phyloP scores from a whole-genome alignment of 2,797 vertebrate genomes.

The Thripadectes ignobilis region DNA sequence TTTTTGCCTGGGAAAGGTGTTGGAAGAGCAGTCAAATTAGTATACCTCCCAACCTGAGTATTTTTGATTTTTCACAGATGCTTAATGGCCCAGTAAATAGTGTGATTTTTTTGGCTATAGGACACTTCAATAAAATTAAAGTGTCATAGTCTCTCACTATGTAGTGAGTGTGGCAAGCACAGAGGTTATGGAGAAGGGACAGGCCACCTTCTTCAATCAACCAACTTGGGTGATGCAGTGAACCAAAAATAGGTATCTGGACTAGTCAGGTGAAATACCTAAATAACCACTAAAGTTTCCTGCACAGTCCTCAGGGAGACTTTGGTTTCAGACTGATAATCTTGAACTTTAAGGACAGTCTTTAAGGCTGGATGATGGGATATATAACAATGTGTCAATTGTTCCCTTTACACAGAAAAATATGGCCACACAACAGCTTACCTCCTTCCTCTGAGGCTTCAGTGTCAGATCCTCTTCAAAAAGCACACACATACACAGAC shows the following conservation, averaged over 20 bases:
- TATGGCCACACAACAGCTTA: background rate
- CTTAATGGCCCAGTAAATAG: background rate
- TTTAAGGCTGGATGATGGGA: background rate
- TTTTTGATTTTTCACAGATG: background rate
- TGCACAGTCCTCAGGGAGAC: background rate
- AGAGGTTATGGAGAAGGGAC: background rate
- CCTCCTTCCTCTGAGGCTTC: background rate
- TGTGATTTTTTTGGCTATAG: background rate
- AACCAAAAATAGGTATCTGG: background rate
- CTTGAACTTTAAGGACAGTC: background rate
- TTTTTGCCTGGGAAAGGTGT: background rate
- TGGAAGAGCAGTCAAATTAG: background rate
- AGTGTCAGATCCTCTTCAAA: background rate
- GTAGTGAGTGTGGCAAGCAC: background rate
- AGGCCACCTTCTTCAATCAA: background rate
- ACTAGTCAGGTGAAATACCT: background rate
- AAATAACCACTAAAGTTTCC: background rate
- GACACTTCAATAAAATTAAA: background rate
- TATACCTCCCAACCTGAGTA: background rate
- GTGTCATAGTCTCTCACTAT: background rate
- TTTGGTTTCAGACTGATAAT: background rate
- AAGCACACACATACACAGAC: background rate
- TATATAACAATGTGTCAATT: background rate
- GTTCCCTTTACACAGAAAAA: background rate
- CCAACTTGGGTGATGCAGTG: background rate